Evolutionary conservation across 1,140 invertebrate genomes (phyloP).

Genomic region (Papilio xuthus): DNA sequence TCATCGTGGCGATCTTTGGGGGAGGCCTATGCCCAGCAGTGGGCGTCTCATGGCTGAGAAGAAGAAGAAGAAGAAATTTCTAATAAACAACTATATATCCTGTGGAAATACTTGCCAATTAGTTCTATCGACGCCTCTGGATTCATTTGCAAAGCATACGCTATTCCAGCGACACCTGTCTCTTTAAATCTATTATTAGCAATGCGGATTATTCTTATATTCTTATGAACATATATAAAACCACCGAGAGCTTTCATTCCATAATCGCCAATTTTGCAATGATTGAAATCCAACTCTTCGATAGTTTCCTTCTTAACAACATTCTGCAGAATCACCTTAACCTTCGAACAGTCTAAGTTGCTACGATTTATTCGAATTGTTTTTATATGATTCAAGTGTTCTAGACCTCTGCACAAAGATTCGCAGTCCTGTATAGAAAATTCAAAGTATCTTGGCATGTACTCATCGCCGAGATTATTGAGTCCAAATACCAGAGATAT

Average conservation of each 20-base stretch:
- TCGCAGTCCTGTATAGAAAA: conserved; percentile 73
- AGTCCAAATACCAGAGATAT: conserved; percentile 73
- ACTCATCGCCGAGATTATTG: conserved; percentile 64
- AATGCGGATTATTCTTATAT: conserved; percentile 68
- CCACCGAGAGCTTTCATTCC: conserved; percentile 76
- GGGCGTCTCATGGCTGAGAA: no score
- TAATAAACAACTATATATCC: neutral
- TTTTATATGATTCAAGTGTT: conserved; percentile 64
- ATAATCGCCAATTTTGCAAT: conserved; percentile 78
- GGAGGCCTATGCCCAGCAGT: no score
- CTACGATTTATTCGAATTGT: conserved; percentile 74
- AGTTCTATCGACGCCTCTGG: conserved; percentile 73
- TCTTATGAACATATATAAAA: conserved; percentile 70
- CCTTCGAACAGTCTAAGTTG: conserved; percentile 72
- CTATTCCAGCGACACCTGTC: conserved; percentile 70
- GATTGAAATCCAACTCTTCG: conserved; percentile 78
- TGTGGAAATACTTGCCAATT: conserved; percentile 55
- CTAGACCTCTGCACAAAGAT: conserved; percentile 71
- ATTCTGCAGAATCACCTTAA: conserved; percentile 71
- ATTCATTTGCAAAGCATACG: conserved; percentile 76
- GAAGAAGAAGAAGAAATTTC: no score
- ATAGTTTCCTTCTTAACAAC: conserved; percentile 71
- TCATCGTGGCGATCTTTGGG: no score
- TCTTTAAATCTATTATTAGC: conserved; percentile 77
- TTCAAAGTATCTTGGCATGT: conserved; percentile 70